Evolutionary conservation across 2,113 vertebrate genomes (phyloP).

Genomic region (Nycticebus coucang): DNA sequence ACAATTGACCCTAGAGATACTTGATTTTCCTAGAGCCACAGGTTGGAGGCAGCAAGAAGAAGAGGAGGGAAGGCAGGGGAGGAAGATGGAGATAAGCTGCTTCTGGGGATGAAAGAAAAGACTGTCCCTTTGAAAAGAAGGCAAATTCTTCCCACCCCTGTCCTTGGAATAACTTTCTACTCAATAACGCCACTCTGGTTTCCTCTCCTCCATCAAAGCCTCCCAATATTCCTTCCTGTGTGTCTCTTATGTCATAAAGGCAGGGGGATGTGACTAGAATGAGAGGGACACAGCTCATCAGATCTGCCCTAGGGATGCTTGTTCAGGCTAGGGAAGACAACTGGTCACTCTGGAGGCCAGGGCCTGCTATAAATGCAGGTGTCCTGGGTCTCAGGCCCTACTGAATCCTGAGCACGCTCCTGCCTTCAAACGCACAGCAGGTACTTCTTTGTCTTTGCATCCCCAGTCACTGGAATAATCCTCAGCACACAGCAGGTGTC

Average conservation of each 20-base stretch:
- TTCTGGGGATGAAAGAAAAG: constrained; percentile 33
- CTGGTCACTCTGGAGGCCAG: background rate
- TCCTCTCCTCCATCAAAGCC: background rate
- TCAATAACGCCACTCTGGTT: background rate
- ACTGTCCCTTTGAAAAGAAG: background rate
- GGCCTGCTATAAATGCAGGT: background rate
- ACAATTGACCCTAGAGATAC: constrained; percentile 29
- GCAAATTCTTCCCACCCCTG: background rate
- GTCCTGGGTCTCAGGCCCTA: background rate
- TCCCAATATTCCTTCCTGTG: background rate
- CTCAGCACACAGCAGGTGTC: background rate
- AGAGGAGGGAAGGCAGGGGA: background rate
- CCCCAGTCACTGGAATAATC: background rate
- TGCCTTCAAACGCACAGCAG: background rate
- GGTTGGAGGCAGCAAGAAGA: constrained; percentile 19
- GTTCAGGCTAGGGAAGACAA: fast-evolving
- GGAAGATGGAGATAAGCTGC: background rate
- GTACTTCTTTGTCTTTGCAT: background rate
- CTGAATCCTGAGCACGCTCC: background rate
- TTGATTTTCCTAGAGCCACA: constrained; percentile 38
- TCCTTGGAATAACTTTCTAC: background rate
- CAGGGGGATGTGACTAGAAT: background rate
- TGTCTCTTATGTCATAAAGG: background rate
- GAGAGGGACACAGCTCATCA: background rate
- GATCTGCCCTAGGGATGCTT: background rate